Conservation (phyloP, 2,113 vertebrate genomes). For the Puffinus mauretanicus region DNA sequence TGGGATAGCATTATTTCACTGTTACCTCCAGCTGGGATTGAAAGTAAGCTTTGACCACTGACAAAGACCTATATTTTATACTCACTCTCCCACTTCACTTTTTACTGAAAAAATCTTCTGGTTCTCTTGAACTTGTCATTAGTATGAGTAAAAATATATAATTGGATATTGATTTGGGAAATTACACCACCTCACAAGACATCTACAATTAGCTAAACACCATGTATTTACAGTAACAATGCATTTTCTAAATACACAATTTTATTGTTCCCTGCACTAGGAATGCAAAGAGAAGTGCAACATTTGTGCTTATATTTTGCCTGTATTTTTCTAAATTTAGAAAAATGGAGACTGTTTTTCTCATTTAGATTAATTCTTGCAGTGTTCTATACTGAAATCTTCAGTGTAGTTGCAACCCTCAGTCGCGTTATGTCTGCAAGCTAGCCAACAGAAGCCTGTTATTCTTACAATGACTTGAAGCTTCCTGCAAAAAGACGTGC, state of each 20-base stretch:
- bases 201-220: background rate
- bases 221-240: background rate
- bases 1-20: background rate
- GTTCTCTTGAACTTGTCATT: background rate
- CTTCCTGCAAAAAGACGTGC: background rate
- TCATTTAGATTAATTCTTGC: background rate
- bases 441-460: background rate
- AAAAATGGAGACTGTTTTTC: background rate
- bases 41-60: background rate
- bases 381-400: background rate
- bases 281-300: background rate
- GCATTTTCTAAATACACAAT: background rate
- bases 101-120: background rate
- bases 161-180: background rate
- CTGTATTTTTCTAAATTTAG: background rate
- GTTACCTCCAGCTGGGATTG: background rate
- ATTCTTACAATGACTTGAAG: background rate
- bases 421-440: rapidly evolving
- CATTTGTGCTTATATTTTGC: background rate
- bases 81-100: background rate
- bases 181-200: background rate
- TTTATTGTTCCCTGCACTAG: background rate
- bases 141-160: background rate
- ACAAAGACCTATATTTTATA: background rate
- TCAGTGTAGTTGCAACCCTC: background rate